Percentiles rank a stretch among this genome's conserved stretches.
Conservation (phyloP, 2,797 vertebrate species). For the Pseudochaenichthys georgianus region DNA sequence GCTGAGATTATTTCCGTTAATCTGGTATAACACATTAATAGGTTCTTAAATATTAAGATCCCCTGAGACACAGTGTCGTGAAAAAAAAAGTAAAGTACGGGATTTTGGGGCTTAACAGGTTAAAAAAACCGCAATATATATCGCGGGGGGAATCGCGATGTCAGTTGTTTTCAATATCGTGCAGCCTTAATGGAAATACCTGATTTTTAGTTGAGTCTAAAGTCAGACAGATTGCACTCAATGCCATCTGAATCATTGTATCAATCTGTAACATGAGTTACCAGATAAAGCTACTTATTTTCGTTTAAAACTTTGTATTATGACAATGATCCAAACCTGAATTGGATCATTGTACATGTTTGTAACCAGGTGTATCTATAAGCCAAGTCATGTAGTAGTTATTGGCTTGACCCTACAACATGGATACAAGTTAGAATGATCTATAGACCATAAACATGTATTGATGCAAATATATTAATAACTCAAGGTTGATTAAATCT, state of each 20-base stretch:
- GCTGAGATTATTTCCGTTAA: no score
- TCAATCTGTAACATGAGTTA: no score
- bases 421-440: not conserved
- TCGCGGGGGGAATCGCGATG: no score
- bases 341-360: not conserved
- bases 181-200: not conserved
- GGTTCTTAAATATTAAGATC: no score
- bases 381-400: not conserved
- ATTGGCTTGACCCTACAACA: not conserved
- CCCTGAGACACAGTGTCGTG: no score
- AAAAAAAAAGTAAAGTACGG: no score
- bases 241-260: no score
- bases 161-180: no score
- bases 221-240: not conserved
- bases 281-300: no score
- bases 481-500: not conserved
- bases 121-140: no score
- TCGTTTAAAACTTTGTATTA: not conserved
- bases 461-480: not conserved
- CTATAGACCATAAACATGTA: not conserved
- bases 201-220: not conserved
- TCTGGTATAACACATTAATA: no score
- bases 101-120: no score
- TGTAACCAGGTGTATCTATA: not conserved
- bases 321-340: not conserved